A percentile compares a stretch with the other conserved stretches of the same genome.
phyloP scores from a whole-genome alignment of 2,113 vertebrate species.

The Odocoileus hemionus region DNA sequence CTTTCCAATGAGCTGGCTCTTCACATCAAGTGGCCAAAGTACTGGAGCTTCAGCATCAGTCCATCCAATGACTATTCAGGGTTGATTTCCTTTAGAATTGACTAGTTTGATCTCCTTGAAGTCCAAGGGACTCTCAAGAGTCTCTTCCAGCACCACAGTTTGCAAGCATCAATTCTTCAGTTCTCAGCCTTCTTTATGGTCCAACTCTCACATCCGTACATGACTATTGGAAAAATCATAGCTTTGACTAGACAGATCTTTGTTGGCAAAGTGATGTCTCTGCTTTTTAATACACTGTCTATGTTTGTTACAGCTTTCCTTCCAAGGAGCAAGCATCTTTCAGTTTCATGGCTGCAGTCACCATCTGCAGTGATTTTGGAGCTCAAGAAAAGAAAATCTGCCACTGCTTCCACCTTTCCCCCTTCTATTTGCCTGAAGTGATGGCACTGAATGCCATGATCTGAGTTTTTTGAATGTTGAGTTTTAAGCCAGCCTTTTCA shows the following conservation, averaged over 20 bases:
- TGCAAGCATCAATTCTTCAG: not conserved
- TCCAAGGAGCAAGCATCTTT: not conserved
- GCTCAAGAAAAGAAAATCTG: not conserved
- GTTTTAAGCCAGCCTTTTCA: not conserved
- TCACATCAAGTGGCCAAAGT: not conserved
- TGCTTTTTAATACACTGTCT: not conserved
- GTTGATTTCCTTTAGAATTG: not conserved
- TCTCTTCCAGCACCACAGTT: not conserved
- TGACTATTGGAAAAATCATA: not conserved
- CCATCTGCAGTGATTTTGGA: not conserved
- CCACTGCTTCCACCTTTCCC: not conserved
- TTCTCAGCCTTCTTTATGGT: not conserved
- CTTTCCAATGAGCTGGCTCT: not conserved
- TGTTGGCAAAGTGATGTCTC: not conserved
- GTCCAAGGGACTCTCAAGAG: not conserved
- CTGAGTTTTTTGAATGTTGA: not conserved
- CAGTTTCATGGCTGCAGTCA: not conserved
- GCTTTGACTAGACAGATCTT: not conserved
- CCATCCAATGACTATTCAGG: not conserved
- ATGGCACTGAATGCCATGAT: not conserved
- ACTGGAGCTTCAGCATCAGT: not conserved
- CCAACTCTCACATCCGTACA: not conserved
- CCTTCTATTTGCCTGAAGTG: not conserved
- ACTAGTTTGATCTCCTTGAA: not conserved
- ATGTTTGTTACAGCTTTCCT: not conserved